Base-by-base conservation (phyloP, 1,140 invertebrate species). In the Sycobia sp. region DNA sequence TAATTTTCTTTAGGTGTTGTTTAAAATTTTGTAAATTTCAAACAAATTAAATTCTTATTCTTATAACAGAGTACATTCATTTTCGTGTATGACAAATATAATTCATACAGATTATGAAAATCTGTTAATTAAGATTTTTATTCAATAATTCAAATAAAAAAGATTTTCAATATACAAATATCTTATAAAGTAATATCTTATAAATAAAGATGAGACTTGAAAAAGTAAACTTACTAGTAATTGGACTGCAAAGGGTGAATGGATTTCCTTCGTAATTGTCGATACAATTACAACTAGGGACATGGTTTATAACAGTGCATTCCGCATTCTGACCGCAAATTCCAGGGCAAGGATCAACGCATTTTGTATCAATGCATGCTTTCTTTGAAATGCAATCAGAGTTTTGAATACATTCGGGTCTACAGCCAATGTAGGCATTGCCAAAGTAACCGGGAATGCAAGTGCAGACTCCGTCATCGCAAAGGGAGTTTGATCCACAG, bases 181-280 rank as follows among this genome's bases (percentile, higher is more conserved):
- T n/a, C n/a, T n/a, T n/a, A n/a, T n/a, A n/a, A n/a, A n/a, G n/a
- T n/a, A n/a, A n/a, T n/a, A n/a, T n/a, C n/a, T n/a, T n/a, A n/a
- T n/a, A n/a, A n/a, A n/a, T n/a, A n/a, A n/a, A n/a, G n/a, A n/a
- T n/a, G 29, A 32, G 29, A 32, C 29, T 32, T 7, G 29, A 32
- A 32, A 7, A 32, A 32, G 29, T n/a, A 53, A 41, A 82, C 82
- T 80, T 81, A 84, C 69, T 73, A 67, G 67, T 69, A 71, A 76
- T 65, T 50, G 71, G 74, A 25, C 77, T 76, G 76, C 83, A 85
- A 4, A 71, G 57, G 10, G 75, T 78, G 64, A 86, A 91, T 3
- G 91, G 86, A 83, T 92, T 88, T 34, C 91, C 89, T 69, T 89
- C 86, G 67, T 86, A 87, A 89, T 89, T 82, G 86, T 86, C 71